These are phyloP conservation scores for Coremacera marginata DNA, from an alignment of 2,888 invertebrate species.

Conservation along the genomic window DNA sequence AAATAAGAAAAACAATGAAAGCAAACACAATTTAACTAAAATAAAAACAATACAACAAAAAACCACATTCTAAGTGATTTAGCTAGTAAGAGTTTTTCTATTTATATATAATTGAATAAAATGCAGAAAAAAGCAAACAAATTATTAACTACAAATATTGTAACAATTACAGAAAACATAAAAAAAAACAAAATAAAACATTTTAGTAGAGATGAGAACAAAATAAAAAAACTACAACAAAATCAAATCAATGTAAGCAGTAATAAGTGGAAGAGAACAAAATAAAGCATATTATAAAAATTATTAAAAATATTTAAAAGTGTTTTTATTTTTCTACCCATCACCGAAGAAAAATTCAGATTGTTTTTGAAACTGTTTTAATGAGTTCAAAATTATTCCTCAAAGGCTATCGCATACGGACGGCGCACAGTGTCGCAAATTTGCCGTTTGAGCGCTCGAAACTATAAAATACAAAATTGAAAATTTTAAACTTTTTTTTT, in stretches of 20 bases:
- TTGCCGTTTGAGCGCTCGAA: too few species aligned
- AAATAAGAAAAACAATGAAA: constrained; percentile 17
- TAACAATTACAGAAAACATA: constrained; percentile 17
- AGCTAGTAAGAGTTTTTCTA: constrained; percentile 33
- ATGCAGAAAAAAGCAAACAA: constrained; percentile 10
- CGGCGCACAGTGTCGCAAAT: too few species aligned
- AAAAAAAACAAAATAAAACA: constrained; percentile 1
- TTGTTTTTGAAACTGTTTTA: too few species aligned
- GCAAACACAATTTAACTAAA: neutral
- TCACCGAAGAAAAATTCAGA: too few species aligned
- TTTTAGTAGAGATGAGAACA: constrained; percentile 30
- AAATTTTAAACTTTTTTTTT: too few species aligned
- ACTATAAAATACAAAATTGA: too few species aligned
- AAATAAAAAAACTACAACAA: constrained; percentile 18
- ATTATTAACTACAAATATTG: constrained; percentile 34
- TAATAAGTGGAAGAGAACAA: constrained; percentile 19
- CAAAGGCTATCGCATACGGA: too few species aligned
- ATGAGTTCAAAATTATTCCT: too few species aligned
- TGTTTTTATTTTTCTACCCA: neutral
- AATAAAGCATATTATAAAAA: constrained; percentile 25
- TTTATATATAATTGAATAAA: constrained; percentile 25
- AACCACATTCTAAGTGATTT: constrained; percentile 33
- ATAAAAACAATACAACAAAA: constrained; percentile 14
- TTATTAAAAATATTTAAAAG: constrained; percentile 13
- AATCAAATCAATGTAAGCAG: constrained; percentile 25